A percentile compares a stretch with the other conserved stretches of the same genome.
phyloP scores from a whole-genome alignment of 2,113 vertebrate genomes.

The Cyprinodon tularosa region DNA sequence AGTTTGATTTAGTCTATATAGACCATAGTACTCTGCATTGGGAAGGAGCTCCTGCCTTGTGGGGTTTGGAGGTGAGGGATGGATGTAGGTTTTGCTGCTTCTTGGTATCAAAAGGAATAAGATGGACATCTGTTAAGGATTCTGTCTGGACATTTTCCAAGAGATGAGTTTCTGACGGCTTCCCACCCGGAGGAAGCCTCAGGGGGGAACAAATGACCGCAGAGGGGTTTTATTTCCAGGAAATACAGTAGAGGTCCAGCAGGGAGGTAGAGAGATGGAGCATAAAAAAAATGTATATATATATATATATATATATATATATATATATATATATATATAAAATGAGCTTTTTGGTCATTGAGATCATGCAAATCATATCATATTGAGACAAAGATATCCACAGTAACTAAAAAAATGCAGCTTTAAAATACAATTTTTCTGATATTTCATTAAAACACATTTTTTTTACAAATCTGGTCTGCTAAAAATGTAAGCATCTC shows the following conservation, averaged over 20 bases:
- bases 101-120: not conserved
- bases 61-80: too few species aligned
- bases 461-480: too few species aligned
- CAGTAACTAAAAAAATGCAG: too few species aligned
- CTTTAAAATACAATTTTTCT: too few species aligned
- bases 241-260: not conserved
- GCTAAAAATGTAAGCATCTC: too few species aligned
- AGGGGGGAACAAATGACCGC: not conserved
- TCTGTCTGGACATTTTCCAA: not conserved
- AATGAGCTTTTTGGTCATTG: too few species aligned
- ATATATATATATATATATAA: too few species aligned
- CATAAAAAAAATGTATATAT: not conserved
- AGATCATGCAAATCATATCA: too few species aligned
- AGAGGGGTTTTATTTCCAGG: not conserved
- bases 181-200: not conserved
- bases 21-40: not conserved
- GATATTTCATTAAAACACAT: too few species aligned
- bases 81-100: not conserved
- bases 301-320: too few species aligned
- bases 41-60: not conserved
- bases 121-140: not conserved
- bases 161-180: not conserved
- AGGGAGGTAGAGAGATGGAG: not conserved
- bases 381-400: too few species aligned
- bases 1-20: not conserved